Base-by-base conservation (phyloP, 2,888 invertebrate genomes). In the Lampropteryx suffumata region DNA sequence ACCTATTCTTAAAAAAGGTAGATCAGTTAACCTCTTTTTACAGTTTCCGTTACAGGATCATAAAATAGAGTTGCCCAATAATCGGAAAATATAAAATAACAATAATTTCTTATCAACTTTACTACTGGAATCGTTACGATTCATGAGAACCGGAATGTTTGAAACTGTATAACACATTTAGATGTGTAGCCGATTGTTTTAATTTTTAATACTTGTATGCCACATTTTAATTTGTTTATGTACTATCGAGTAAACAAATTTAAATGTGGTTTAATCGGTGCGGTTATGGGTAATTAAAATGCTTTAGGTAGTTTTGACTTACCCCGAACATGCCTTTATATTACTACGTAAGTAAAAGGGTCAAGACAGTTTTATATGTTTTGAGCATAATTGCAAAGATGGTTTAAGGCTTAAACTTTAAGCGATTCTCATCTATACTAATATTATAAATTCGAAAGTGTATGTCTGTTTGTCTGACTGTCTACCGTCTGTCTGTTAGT, bases 71-170 rank as follows among this genome's bases (percentile, higher is more conserved):
- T 69, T 69, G 59, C 68, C 56, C 64, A 67, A 73, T 66, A 63
- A 54, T 61, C 54, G 45, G 55, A 59, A 62, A 66, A 67, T 65
- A 71, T 64, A 45, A 35, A 74, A 69, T 65, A 64, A 67, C 61
- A 65, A 69, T 67, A 76, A 73, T 66, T 59, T 59, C 69, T 80
- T 80, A 81, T 80, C 82, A 72, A 55, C 52, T 62, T 58, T 61
- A 56, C 33, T 52, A 69, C 74, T 71, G 5, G 7, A 70, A 73
- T 59, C 59, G 54, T 60, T 61, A 60, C 56, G 48, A 59, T 52
- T 56, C 58, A 59, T 51, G 50, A 53, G 56, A 48, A 57, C 57
- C 61, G 61, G 59, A 47, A 53, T 57, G 34, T 50, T 59, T 51
- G 51, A 60, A 39, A 40, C 30, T 41, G 9, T 17, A 28, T 43